Percentiles rank a stretch among this genome's conserved stretches.
Evolutionary conservation across 1,140 invertebrate genomes (phyloP).

Genomic region (Dendroctonus ponderosae): DNA sequence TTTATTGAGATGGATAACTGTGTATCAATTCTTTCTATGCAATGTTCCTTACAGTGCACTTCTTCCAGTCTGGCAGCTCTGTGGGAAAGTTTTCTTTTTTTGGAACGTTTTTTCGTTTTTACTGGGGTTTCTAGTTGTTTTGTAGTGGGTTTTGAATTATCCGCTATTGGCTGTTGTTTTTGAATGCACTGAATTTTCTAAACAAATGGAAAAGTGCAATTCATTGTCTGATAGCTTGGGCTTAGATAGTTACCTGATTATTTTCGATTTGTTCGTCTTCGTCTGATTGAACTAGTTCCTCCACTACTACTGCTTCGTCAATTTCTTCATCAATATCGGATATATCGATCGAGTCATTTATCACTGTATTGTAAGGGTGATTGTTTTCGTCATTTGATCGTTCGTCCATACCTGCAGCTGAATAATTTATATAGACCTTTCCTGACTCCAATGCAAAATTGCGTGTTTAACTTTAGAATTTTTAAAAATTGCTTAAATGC

Average conservation of each 20-base stretch:
- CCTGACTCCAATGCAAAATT: no score
- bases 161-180: neutral
- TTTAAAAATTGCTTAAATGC: no score
- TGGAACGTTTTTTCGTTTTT: slow-evolving; percentile 11
- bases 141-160: neutral
- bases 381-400: slow-evolving; percentile 1
- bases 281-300: slow-evolving; percentile 22
- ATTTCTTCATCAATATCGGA: slow-evolving; percentile 34
- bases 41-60: slow-evolving; percentile 48
- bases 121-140: neutral
- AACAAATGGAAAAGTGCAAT: neutral
- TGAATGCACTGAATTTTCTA: neutral
- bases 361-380: slow-evolving; percentile 13
- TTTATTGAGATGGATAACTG: slow-evolving; percentile 43
- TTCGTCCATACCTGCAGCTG: no score
- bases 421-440: no score
- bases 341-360: slow-evolving; percentile 11
- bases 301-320: slow-evolving; percentile 19
- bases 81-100: slow-evolving; percentile 12
- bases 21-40: slow-evolving; percentile 46
- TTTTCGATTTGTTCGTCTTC: slow-evolving; percentile 19
- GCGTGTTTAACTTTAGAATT: no score
- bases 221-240: neutral
- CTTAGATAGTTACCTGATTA: neutral
- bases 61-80: slow-evolving; percentile 5